Evolutionary conservation across 2,888 invertebrate species (phyloP), one percentile per base, ranked within the genome.

Genomic region (Mythimna impura): DNA sequence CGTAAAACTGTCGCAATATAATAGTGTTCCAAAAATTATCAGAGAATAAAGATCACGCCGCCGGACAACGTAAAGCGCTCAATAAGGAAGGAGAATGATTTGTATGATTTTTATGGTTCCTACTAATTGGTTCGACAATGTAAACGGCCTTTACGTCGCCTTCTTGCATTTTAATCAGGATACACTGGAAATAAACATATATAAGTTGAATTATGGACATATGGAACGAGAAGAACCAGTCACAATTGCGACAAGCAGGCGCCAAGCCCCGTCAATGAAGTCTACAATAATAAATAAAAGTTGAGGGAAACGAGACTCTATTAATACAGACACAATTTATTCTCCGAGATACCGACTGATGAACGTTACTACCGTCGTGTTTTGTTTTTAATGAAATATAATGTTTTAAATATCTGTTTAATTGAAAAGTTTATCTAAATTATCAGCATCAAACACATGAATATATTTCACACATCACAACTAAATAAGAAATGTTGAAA

Each of bases 221-320:
- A 93, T 91, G 91, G 93, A 94, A 94, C 95, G 90, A 94, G 94
- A 94, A 93, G 94, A 95, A 95, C 95, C 94, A 95, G 95, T 95
- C 94, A 94, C 93, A 93, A 93, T 91, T 93, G 94, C 95, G 94
- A 92, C 94, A 92, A 91, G 90, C 91, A 89, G 95, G 94, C 95
- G 95, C 95, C 95, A 89, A 89, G 80, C 87, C 89, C 93, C 91
- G 92, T 94, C 94, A 94, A 95, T 94, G 94, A 92, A 94, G 93
- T 91, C 91, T 91, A 92, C 91, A 91, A 94, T 92, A 93, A 94
- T 93, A 93, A 93, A 94, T 93, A 94, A 93, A 92, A 91, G 90
- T 90, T 93, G 89, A 92, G 90, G 91, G 91, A 93, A 93, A 92
- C 92, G 86, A 91, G 89, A 89, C 89, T 89, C 90, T 91, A 91